Conservation (phyloP, 1,140 invertebrate species). For the Drosophila bocki region DNA sequence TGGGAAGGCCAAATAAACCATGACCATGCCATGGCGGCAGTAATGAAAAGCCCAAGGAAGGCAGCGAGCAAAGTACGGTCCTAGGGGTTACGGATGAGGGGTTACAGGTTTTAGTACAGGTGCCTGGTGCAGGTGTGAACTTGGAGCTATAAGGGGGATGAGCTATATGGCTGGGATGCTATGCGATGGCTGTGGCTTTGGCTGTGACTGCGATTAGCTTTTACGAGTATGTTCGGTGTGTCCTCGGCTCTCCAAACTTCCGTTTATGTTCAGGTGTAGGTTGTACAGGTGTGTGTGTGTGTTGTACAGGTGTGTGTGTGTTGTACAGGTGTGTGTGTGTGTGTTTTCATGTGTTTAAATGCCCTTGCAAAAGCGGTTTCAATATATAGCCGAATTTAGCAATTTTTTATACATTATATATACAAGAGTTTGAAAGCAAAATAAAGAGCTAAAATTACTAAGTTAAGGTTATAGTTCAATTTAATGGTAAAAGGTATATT, state of each 20-base stretch:
- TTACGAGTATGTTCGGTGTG: constrained; percentile 64
- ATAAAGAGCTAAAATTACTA: constrained; percentile 3
- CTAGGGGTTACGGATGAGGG: background rate
- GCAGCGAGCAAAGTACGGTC: background rate
- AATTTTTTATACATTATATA: background rate
- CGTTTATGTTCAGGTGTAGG: constrained; percentile 48
- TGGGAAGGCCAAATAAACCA: constrained; percentile 44
- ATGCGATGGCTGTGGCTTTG: constrained; percentile 55
- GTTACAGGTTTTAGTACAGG: constrained; percentile 3
- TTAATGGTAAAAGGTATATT: background rate
- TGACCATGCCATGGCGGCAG: constrained; percentile 27
- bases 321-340: no score
- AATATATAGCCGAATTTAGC: constrained; percentile 17
- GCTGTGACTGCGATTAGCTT: constrained; percentile 74
- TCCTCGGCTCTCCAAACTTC: constrained; percentile 55
- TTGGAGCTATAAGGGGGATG: constrained; percentile 17
- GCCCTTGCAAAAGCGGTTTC: constrained; percentile 43
- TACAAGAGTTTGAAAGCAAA: constrained; percentile 16
- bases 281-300: constrained; percentile 18
- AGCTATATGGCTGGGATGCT: constrained; percentile 20
- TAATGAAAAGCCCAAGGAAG: constrained; percentile 44
- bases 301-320: background rate
- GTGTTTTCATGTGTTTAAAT: constrained; percentile 26
- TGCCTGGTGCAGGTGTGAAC: constrained; percentile 44
- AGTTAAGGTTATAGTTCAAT: background rate